Evolutionary conservation across 1,140 invertebrate species (phyloP).

Genomic region (Myzus persicae): DNA sequence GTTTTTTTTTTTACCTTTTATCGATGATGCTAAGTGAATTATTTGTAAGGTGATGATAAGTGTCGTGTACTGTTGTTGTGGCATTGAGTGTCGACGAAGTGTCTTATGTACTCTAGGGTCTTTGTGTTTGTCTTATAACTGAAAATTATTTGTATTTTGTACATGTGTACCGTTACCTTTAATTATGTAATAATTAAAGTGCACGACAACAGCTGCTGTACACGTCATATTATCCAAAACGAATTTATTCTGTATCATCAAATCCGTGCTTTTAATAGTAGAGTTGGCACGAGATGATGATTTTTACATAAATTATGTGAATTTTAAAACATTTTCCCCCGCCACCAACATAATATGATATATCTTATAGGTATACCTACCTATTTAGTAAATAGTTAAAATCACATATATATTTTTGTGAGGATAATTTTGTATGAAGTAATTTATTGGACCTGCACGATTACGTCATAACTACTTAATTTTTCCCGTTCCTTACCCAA

Average conservation of each 20-base stretch:
- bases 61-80: too few species aligned
- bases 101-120: too few species aligned
- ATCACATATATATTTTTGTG: not conserved
- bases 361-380: not conserved
- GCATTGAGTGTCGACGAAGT: too few species aligned
- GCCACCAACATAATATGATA: not conserved
- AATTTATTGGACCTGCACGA: not conserved
- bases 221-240: not conserved
- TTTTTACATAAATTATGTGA: not conserved
- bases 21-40: too few species aligned
- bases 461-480: not conserved
- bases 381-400: not conserved
- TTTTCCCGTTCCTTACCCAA: not conserved
- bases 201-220: not conserved
- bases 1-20: too few species aligned
- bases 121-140: too few species aligned
- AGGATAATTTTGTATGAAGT: not conserved
- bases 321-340: not conserved
- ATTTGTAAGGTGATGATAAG: too few species aligned
- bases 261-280: not conserved
- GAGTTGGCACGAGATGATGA: not conserved
- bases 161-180: not conserved
- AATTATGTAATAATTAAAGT: not conserved
- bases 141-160: too few species aligned
- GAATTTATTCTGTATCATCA: not conserved